These are phyloP conservation scores for Galagoides demidoff DNA, from an alignment of 2,797 vertebrate genomes.

Conservation along the genomic window DNA sequence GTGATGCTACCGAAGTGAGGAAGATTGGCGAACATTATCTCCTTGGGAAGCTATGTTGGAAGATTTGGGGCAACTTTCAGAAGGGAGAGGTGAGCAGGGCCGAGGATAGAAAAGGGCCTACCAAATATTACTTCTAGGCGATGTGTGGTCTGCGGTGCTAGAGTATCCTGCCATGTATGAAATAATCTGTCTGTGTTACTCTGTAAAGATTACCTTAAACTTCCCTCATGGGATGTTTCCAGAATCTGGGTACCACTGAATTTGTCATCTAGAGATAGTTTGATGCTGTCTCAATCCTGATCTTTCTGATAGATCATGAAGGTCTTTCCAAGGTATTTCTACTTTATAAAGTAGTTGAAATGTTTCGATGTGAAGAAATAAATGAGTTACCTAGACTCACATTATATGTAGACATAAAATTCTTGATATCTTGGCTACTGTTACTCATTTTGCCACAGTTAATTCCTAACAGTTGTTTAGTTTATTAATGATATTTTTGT, in stretches of 20 bases:
- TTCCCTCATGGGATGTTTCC: background rate
- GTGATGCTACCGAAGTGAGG: too few relatives aligned
- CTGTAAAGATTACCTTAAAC: background rate
- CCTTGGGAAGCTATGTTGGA: too few relatives aligned
- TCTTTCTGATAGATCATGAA: background rate
- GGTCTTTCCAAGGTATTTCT: background rate
- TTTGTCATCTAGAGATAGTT: background rate
- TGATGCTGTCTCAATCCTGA: background rate
- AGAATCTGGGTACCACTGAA: background rate
- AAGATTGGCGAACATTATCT: too few relatives aligned
- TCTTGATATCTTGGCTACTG: background rate
- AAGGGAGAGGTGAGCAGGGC: too few relatives aligned
- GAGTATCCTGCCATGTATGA: too few relatives aligned
- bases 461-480: background rate
- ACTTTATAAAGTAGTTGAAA: background rate
- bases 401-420: background rate
- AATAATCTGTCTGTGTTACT: too few relatives aligned
- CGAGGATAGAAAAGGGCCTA: too few relatives aligned
- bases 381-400: background rate
- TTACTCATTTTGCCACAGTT: background rate
- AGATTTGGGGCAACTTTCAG: too few relatives aligned
- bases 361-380: background rate
- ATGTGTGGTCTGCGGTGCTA: too few relatives aligned
- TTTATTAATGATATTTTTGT: background rate
- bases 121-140: too few relatives aligned